These are phyloP conservation scores for Mamestra brassicae DNA, from an alignment of 2,888 invertebrate species.

Conservation along the genomic window DNA sequence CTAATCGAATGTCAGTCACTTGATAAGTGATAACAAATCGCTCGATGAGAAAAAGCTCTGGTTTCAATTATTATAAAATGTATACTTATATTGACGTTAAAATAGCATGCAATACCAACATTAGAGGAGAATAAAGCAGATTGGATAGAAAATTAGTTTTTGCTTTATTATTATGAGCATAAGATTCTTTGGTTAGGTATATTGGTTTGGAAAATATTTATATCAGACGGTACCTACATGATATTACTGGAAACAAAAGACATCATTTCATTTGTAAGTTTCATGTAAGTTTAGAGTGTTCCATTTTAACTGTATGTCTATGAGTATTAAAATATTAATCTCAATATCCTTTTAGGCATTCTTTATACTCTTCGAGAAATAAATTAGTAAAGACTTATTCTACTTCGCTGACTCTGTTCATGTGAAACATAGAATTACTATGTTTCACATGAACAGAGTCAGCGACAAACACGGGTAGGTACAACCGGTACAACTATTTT, in stretches of 20 bases:
- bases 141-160: conserved; percentile 49
- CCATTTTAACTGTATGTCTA: not conserved
- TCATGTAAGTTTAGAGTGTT: too few species aligned
- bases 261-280: too few species aligned
- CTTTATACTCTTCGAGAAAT: too few species aligned
- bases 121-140: conserved; percentile 44
- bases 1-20: conserved; percentile 46
- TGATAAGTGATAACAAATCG: conserved; percentile 28
- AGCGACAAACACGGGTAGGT: conserved; percentile 3
- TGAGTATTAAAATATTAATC: not conserved
- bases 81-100: conserved; percentile 36
- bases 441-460: not conserved
- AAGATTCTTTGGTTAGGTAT: not conserved
- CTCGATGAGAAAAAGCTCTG: conserved; percentile 10
- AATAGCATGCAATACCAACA: conserved; percentile 54
- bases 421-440: not conserved
- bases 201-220: not conserved
- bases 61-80: conserved; percentile 36
- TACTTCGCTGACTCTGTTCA: too few species aligned
- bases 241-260: too few species aligned
- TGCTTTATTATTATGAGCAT: conserved; percentile 14
- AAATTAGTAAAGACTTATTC: not conserved
- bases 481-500: conserved; percentile 12
- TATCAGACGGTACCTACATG: not conserved
- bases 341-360: not conserved